Percentiles rank a stretch among this genome's conserved stretches.
Conservation (phyloP, 1,140 invertebrate species). For the Oreohelix idahoensis region DNA sequence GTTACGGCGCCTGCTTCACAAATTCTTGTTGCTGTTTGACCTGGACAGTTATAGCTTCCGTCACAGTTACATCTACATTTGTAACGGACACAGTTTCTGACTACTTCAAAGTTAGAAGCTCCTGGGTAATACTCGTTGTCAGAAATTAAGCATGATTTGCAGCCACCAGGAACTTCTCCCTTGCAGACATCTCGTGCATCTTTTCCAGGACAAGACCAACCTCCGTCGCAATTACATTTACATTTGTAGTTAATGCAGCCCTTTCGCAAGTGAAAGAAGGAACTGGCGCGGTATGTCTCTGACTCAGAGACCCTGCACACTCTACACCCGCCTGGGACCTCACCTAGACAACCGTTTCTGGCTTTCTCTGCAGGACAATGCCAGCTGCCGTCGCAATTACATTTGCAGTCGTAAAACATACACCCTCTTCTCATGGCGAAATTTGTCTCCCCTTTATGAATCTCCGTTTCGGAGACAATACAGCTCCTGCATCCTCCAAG, state of each 20-base stretch:
- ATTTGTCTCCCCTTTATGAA: slow-evolving; percentile 38
- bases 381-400: slow-evolving; percentile 54
- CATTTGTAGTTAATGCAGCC: slow-evolving; percentile 56
- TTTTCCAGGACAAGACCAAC: slow-evolving; percentile 58
- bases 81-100: slow-evolving; percentile 50
- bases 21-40: slow-evolving; percentile 47
- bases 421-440: slow-evolving; percentile 50
- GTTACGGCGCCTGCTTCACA: slow-evolving; percentile 48
- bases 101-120: slow-evolving; percentile 47
- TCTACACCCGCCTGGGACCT: slow-evolving; percentile 43
- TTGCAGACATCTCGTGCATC: slow-evolving; percentile 51
- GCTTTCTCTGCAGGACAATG: slow-evolving; percentile 43
- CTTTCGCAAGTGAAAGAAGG: slow-evolving; percentile 42
- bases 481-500: slow-evolving; percentile 47
- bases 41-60: slow-evolving; percentile 55
- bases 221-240: slow-evolving; percentile 57
- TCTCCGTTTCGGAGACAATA: slow-evolving; percentile 42
- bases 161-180: slow-evolving; percentile 49
- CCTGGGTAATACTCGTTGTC: slow-evolving; percentile 39
- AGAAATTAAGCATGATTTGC: slow-evolving; percentile 50
- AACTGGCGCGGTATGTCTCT: slow-evolving; percentile 9
- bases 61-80: slow-evolving; percentile 58
- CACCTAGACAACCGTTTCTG: slow-evolving; percentile 47
- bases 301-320: slow-evolving; percentile 31
- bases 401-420: slow-evolving; percentile 48